A percentile compares a stretch with the other conserved stretches of the same genome.
phyloP scores from a whole-genome alignment of 2,113 vertebrate genomes.

The Bettongia penicillata region DNA sequence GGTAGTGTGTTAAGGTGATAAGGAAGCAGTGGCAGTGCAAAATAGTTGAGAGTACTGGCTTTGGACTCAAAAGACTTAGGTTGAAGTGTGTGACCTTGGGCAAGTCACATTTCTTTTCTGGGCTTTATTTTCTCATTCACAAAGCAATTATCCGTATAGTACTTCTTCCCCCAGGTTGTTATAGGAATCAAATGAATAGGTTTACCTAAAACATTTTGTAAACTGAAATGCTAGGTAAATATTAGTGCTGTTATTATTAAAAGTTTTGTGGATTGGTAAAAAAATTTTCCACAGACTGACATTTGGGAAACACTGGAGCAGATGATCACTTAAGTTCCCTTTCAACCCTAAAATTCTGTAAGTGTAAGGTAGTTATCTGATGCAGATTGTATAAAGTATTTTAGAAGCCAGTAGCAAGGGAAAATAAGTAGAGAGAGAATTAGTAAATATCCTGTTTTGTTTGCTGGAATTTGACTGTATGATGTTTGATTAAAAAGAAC shows the following conservation, averaged over 20 bases:
- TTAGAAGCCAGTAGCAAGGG: conserved; percentile 42
- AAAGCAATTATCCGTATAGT: background rate
- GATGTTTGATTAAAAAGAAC: conserved; percentile 65
- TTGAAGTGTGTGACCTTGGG: background rate
- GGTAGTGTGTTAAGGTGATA: background rate
- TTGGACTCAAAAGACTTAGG: background rate
- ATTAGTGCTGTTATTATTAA: background rate
- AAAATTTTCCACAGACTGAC: background rate
- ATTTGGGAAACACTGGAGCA: background rate
- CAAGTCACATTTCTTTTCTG: background rate
- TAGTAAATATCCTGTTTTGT: conserved; percentile 35
- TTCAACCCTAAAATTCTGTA: background rate
- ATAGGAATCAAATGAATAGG: background rate
- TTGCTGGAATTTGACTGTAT: conserved; percentile 52
- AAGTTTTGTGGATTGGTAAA: conserved; percentile 4
- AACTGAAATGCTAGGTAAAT: background rate
- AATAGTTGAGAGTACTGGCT: background rate
- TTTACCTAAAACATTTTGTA: background rate
- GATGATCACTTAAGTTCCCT: background rate
- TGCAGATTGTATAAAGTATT: background rate
- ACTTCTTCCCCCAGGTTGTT: background rate
- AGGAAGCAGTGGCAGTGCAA: background rate
- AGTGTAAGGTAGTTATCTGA: background rate
- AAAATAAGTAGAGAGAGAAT: conserved; percentile 59
- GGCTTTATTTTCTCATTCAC: background rate